Percentiles rank a stretch among this genome's conserved stretches.
These are phyloP conservation scores for Galemys pyrenaicus DNA, from an alignment of 2,113 vertebrate genomes.

Conservation along the genomic window DNA sequence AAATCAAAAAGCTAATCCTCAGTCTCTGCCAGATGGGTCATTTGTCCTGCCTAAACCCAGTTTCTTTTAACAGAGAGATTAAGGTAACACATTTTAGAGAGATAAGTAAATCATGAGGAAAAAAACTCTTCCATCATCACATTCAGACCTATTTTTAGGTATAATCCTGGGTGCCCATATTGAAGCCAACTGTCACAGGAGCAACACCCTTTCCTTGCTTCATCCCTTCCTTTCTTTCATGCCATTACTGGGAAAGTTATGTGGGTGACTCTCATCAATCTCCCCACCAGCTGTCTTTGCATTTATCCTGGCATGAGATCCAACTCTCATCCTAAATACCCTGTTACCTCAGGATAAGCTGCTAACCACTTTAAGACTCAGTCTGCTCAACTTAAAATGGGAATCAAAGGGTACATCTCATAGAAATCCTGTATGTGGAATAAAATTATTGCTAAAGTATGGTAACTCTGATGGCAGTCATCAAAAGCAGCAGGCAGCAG, in stretches of 20 bases:
- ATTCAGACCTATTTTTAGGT: constrained; percentile 73
- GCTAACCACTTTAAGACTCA: neutral
- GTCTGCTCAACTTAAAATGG: constrained; percentile 1
- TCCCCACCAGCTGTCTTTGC: neutral
- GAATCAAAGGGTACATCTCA: neutral
- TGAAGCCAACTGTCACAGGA: constrained; percentile 14
- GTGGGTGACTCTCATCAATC: neutral
- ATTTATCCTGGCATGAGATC: no score
- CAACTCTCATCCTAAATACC: neutral
- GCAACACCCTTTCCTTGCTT: neutral
- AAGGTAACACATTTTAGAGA: constrained; percentile 66
- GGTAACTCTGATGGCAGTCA: neutral
- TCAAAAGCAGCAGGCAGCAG: neutral
- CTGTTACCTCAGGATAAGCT: neutral
- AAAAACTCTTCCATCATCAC: constrained; percentile 41
- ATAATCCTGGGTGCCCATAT: neutral
- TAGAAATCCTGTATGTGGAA: neutral
- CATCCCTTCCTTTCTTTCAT: neutral
- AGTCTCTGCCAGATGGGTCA: constrained; percentile 56
- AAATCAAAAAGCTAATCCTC: constrained; percentile 74
- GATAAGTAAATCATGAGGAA: constrained; percentile 65
- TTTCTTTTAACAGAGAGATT: constrained; percentile 70
- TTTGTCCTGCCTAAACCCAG: constrained; percentile 59
- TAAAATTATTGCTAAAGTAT: neutral
- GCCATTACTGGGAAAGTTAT: neutral